These are phyloP conservation scores for Silurus lanzhouensis DNA, from an alignment of 2,797 vertebrate genomes.

Conservation along the genomic window DNA sequence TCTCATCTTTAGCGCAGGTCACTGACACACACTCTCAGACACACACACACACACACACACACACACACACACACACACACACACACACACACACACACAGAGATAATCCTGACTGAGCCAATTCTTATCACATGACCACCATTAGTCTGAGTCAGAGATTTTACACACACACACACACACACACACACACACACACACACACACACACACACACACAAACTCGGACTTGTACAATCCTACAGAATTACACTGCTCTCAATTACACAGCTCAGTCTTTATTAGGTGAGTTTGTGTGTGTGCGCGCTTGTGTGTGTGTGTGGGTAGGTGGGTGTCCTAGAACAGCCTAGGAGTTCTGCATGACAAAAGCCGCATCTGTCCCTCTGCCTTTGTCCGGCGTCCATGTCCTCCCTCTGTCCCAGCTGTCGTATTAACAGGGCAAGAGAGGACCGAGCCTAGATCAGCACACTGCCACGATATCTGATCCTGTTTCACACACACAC, in stretches of 20 bases:
- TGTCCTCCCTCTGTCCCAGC: slow-evolving; percentile 74
- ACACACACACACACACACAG: slow-evolving; percentile 44
- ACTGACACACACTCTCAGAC: slow-evolving; percentile 49
- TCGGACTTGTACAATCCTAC: slow-evolving; percentile 20
- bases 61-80: slow-evolving; percentile 43
- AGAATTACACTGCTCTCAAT: slow-evolving; percentile 12
- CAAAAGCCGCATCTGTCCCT: slow-evolving; percentile 98
- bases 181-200: slow-evolving; percentile 11
- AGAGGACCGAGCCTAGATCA: slow-evolving; percentile 86
- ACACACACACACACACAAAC: neutral
- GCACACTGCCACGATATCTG: slow-evolving; percentile 80
- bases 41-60: slow-evolving; percentile 43
- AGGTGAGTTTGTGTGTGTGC: slow-evolving; percentile 2
- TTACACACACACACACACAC: slow-evolving; percentile 21
- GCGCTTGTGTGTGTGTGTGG: slow-evolving; percentile 18
- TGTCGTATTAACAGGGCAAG: slow-evolving; percentile 75
- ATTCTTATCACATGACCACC: slow-evolving; percentile 33
- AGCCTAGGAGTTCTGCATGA: slow-evolving; percentile 83
- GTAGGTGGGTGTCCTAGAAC: slow-evolving; percentile 38
- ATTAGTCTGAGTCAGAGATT: slow-evolving; percentile 35
- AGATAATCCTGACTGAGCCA: slow-evolving; percentile 21
- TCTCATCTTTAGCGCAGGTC: slow-evolving; percentile 74
- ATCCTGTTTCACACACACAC: slow-evolving; percentile 82
- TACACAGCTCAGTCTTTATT: slow-evolving; percentile 18
- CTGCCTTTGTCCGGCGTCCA: slow-evolving; percentile 85